These are phyloP conservation scores for Chymomyza fuscimana DNA, from an alignment of 2,888 invertebrate species.

Conservation along the genomic window DNA sequence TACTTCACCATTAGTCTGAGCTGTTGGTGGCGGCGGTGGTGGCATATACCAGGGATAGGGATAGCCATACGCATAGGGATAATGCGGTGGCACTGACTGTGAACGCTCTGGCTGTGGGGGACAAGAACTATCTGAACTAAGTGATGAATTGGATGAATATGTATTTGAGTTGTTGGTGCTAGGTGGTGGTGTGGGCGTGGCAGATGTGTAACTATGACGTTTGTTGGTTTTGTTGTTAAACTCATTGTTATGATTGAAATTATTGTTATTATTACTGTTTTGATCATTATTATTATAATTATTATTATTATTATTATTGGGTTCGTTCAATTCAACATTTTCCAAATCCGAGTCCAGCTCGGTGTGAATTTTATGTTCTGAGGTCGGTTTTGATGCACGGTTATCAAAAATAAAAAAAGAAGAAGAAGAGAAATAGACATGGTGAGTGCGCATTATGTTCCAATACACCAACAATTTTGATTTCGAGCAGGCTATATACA, in stretches of 20 bases:
- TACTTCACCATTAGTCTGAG: conserved; percentile 20
- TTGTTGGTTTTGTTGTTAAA: conserved; percentile 69
- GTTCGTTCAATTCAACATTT: conserved; percentile 77
- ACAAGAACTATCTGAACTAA: conserved; percentile 65
- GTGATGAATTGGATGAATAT: conserved; percentile 68
- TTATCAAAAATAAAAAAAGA: conserved; percentile 68
- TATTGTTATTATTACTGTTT: conserved; percentile 49
- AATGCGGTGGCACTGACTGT: conserved; percentile 66
- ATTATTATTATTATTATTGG: conserved; percentile 57
- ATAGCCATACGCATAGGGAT: conserved; percentile 74
- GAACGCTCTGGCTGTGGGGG: conserved; percentile 56
- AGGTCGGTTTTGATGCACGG: conserved; percentile 69
- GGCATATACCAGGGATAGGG: conserved; percentile 76
- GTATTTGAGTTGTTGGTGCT: conserved; percentile 35
- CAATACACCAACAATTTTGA: conserved; percentile 54
- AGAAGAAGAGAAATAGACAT: conserved; percentile 71
- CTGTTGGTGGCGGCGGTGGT: conserved; percentile 43
- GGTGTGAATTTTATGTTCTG: conserved; percentile 76
- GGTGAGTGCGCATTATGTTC: conserved; percentile 68
- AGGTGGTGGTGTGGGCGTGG: conserved; percentile 39
- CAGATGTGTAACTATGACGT: conserved; percentile 60
- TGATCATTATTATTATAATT: conserved; percentile 42
- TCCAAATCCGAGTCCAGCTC: conserved; percentile 79
- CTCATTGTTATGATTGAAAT: conserved; percentile 50
- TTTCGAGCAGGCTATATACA: conserved; percentile 15